These are phyloP conservation scores for Hydrolagus affinis DNA, from an alignment of 2,113 vertebrate species.

Conservation along the genomic window DNA sequence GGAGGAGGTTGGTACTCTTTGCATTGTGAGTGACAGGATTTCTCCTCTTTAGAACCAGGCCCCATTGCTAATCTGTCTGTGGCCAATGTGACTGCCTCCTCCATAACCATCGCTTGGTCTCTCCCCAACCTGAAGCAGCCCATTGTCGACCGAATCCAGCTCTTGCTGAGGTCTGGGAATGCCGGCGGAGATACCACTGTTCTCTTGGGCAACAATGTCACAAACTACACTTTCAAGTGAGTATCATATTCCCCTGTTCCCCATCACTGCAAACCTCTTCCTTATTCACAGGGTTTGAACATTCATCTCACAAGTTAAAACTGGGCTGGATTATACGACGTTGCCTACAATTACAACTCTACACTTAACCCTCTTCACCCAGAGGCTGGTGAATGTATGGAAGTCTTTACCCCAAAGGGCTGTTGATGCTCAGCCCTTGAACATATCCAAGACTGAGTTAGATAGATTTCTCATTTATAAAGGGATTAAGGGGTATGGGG, in stretches of 20 bases:
- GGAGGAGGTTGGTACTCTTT: too few relatives aligned
- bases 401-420: too few relatives aligned
- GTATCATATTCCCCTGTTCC: slow-evolving; percentile 32
- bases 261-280: neutral
- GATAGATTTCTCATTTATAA: too few relatives aligned
- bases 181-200: slow-evolving; percentile 53
- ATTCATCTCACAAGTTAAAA: too few relatives aligned
- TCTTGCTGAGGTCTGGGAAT: slow-evolving; percentile 65
- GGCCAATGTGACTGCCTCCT: slow-evolving; percentile 68
- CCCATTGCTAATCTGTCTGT: slow-evolving; percentile 39
- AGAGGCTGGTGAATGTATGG: too few relatives aligned
- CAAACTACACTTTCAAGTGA: slow-evolving; percentile 77
- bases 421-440: too few relatives aligned
- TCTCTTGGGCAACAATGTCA: slow-evolving; percentile 67
- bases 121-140: slow-evolving; percentile 66
- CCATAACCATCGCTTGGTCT: slow-evolving; percentile 77
- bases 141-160: slow-evolving; percentile 65
- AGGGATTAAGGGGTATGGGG: too few relatives aligned
- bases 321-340: too few relatives aligned
- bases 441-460: too few relatives aligned
- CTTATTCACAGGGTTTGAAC: too few relatives aligned
- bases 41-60: slow-evolving; percentile 3
- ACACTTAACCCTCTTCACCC: too few relatives aligned
- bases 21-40: neutral
- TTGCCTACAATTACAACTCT: too few relatives aligned